phyloP scores from a whole-genome alignment of 2,113 vertebrate species.

The Mirza zaza region DNA sequence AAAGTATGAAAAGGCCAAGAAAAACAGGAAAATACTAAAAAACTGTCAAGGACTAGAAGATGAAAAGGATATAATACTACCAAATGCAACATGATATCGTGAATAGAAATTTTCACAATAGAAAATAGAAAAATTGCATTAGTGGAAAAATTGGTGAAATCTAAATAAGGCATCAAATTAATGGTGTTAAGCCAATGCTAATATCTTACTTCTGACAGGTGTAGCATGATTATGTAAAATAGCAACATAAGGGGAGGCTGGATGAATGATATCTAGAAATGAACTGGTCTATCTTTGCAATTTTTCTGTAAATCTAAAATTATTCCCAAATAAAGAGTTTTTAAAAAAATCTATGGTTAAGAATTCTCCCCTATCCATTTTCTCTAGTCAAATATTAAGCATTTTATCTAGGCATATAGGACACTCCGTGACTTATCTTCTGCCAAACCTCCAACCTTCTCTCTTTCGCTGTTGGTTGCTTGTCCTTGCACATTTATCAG shows the following conservation, averaged over 20 bases:
- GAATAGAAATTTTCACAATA: background rate
- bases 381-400: background rate
- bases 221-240: background rate
- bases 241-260: background rate
- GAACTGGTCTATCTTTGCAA: background rate
- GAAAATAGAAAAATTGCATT: background rate
- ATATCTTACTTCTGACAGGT: background rate
- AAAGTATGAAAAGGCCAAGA: background rate
- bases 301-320: background rate
- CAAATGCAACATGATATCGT: background rate
- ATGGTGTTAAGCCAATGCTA: background rate
- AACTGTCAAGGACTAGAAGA: background rate
- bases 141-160: background rate
- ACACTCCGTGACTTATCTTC: background rate
- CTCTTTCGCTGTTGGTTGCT: background rate
- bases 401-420: background rate
- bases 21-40: background rate
- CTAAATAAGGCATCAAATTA: background rate
- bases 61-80: background rate
- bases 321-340: background rate
- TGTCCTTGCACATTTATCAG: background rate
- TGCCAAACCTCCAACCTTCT: background rate
- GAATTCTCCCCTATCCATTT: background rate
- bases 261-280: background rate
- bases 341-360: background rate